Evolutionary conservation across 2,113 vertebrate species (phyloP).

Genomic region (Alectura lathami): DNA sequence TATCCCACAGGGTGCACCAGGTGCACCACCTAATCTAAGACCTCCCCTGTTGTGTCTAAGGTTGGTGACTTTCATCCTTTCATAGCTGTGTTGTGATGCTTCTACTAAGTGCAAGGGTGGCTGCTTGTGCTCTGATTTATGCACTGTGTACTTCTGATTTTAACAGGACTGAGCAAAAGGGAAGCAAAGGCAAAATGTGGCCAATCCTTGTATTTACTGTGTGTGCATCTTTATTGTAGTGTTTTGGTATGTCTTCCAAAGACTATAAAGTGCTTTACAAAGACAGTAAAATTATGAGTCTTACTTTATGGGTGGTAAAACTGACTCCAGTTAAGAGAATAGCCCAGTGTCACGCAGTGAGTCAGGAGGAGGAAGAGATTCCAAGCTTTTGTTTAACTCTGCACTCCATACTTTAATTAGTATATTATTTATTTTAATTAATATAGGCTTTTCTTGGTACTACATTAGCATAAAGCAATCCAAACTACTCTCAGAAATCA

Average conservation of each 20-base stretch:
- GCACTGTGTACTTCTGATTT: background rate
- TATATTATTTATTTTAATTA: conserved; percentile 21
- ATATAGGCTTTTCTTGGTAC: background rate
- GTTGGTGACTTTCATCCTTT: background rate
- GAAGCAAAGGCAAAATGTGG: conserved; percentile 19
- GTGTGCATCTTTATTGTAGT: background rate
- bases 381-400: background rate
- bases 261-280: conserved; percentile 30
- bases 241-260: conserved; percentile 44
- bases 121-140: background rate
- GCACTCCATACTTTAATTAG: background rate
- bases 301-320: background rate
- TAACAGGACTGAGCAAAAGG: background rate
- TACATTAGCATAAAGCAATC: conserved; percentile 36
- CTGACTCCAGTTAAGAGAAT: background rate
- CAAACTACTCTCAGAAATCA: background rate
- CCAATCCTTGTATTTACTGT: background rate
- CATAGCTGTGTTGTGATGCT: background rate
- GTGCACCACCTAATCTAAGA: background rate
- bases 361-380: background rate
- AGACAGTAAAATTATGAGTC: background rate
- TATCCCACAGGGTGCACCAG: background rate
- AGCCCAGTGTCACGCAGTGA: background rate
- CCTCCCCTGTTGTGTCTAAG: background rate
- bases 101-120: background rate